These are phyloP conservation scores for Cichlasoma orientale DNA, from an alignment of 2,797 vertebrate species.

Conservation along the genomic window DNA sequence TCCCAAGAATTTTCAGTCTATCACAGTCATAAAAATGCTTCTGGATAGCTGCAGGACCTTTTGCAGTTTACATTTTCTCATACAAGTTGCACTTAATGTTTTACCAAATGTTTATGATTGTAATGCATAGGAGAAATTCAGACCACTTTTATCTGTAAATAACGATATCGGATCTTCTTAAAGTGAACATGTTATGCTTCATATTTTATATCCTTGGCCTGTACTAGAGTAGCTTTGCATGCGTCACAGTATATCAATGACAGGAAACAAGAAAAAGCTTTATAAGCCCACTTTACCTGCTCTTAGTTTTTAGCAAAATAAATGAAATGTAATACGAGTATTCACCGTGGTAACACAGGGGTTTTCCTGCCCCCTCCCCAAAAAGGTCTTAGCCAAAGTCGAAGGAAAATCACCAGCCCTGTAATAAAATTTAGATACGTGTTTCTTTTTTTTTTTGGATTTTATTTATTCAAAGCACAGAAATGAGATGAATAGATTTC, in stretches of 20 bases:
- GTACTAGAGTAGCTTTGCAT: no score
- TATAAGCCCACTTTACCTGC: background rate
- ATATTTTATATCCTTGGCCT: no score
- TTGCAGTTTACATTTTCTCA: background rate
- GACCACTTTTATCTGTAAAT: no score
- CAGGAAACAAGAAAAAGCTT: background rate
- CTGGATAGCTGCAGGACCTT: background rate
- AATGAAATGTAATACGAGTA: background rate
- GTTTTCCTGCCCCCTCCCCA: background rate
- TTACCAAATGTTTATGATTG: no score
- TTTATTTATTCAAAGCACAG: background rate
- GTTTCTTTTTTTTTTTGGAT: no score
- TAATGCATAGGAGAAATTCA: no score
- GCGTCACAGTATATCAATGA: background rate
- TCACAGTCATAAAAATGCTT: background rate
- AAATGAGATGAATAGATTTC: background rate
- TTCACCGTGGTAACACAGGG: background rate
- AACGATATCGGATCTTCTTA: no score
- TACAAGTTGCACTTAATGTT: background rate
- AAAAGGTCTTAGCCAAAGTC: background rate
- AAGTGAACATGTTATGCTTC: no score
- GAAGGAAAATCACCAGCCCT: background rate
- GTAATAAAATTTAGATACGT: background rate
- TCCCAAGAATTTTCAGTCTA: background rate
- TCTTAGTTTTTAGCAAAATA: background rate